Evolutionary conservation across 2,113 vertebrate genomes (phyloP), one percentile per base, ranked within the genome.

Genomic region (Alaudala cheleensis): DNA sequence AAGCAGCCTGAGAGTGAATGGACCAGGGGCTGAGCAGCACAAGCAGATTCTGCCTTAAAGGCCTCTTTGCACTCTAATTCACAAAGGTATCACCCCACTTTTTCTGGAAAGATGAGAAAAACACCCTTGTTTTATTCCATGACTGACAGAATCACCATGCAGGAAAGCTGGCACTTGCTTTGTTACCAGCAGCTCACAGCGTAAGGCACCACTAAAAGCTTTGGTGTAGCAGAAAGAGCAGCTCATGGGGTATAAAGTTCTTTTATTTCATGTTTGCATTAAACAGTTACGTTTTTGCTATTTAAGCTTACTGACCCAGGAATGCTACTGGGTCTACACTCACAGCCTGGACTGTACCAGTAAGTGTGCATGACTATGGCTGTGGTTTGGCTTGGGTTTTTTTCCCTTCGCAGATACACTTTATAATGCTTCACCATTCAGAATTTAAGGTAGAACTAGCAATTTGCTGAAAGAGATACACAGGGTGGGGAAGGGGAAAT

Each of bases 161-260:
- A 69, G 54, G 51, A 70, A 84, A 86, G 16, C 14, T 42, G 39
- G 31, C 19, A 15, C 51, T 70, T 78, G 40, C 14, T 66, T 37
- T 81, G 29, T 29, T 49, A 57, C 11, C 65, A 67, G 57, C 25
- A 53, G 53, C n/a, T 61, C 66, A 65, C 44, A 66, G 33, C 9
- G 28, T 2, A 14, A 64, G 31, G 73, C 47, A 47, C 18, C 3
- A 3, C 14, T 33, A 29, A 49, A 33, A 81, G 33, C 0, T 0
- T 26, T 64, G 44, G 11, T 49, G 61, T 8, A 34, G 40, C 5
- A 62, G 69, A 51, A 86, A 40, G 14, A 60, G 73, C 70, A 66
- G 39, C 6, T 86, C 33, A 42, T 3, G 11, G 34, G 14, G 6
- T 44, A 22, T 7, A 57, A 81, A 18, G 10, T 34, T 60, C 5